These are phyloP conservation scores for Graphium colonna DNA, from an alignment of 2,888 invertebrate genomes.

Conservation along the genomic window DNA sequence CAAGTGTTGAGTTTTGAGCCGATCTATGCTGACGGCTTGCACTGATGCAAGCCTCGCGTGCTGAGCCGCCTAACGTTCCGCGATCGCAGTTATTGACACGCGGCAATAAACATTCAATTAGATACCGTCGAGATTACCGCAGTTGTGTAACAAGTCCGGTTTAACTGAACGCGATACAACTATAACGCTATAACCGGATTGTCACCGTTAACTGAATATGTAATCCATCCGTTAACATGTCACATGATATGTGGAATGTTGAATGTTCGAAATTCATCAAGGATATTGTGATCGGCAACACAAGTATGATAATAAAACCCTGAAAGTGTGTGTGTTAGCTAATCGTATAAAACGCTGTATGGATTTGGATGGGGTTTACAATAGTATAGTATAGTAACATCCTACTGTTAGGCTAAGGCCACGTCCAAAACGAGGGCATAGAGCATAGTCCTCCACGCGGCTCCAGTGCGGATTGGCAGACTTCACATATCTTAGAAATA, in stretches of 20 bases:
- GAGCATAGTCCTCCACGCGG: no score
- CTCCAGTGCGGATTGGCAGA: no score
- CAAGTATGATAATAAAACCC: not conserved
- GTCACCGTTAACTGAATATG: conserved; percentile 45
- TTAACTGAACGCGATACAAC: conserved; percentile 57
- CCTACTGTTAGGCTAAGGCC: no score
- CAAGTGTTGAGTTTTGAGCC: no score
- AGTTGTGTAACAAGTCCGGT: conserved; percentile 65
- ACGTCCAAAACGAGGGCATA: no score
- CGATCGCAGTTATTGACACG: conserved; percentile 66
- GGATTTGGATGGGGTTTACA: no score
- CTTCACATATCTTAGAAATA: no score
- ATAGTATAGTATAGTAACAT: no score
- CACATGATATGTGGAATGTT: conserved; percentile 16
- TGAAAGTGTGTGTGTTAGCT: no score
- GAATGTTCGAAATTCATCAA: conserved; percentile 1
- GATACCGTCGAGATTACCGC: conserved; percentile 55
- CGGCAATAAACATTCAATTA: conserved; percentile 54
- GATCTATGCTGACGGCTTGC: no score
- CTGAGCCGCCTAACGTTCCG: conserved; percentile 50
- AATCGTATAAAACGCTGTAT: no score
- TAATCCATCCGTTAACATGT: conserved; percentile 24
- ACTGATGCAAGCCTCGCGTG: not conserved
- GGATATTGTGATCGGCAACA: not conserved
- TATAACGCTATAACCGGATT: conserved; percentile 49